phyloP scores from a whole-genome alignment of 2,113 vertebrate genomes.

The Synodontis membranacea region DNA sequence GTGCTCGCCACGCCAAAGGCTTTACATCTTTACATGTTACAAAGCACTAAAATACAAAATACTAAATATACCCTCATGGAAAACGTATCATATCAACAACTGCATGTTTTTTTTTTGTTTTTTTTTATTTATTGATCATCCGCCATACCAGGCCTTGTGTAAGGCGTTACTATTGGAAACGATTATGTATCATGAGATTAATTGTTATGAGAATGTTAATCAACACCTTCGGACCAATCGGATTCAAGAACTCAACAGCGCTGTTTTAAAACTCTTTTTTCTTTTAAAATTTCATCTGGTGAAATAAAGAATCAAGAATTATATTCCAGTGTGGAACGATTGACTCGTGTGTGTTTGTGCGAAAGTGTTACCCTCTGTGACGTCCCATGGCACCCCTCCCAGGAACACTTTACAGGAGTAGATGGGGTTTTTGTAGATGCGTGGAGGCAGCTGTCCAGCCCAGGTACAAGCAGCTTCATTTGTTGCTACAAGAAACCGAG shows the following conservation, averaged over 20 bases:
- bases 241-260: background rate
- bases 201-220: background rate
- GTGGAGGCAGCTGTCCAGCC: constrained; percentile 93
- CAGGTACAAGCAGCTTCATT: constrained; percentile 96
- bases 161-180: background rate
- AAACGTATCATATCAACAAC: background rate
- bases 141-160: too few species aligned
- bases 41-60: background rate
- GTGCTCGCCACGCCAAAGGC: too few species aligned
- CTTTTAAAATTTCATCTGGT: background rate
- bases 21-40: background rate
- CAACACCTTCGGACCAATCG: background rate
- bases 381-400: constrained; percentile 97
- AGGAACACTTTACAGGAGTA: constrained; percentile 99
- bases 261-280: background rate
- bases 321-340: background rate
- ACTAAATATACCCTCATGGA: background rate
- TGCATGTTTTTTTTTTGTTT: background rate
- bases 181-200: too few species aligned
- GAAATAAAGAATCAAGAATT: background rate
- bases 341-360: background rate
- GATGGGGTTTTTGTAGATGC: constrained; percentile 92
- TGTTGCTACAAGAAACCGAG: constrained; percentile 76
- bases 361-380: constrained; percentile 85
- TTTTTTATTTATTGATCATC: too few species aligned